phyloP scores from a whole-genome alignment of 2,797 vertebrate genomes.

The Enteromius afrohamiltoni region DNA sequence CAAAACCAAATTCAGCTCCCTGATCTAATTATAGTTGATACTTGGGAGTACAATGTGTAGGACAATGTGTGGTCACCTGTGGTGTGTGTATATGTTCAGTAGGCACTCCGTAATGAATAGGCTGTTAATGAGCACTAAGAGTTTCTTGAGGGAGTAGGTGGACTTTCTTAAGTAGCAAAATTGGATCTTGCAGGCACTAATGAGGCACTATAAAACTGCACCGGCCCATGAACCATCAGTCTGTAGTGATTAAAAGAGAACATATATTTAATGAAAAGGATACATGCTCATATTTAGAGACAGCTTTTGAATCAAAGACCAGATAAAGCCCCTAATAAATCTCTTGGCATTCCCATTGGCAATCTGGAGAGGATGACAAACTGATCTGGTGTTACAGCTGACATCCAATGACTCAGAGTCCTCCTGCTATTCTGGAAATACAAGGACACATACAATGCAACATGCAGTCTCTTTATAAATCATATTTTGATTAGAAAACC shows the following conservation, averaged over 20 bases:
- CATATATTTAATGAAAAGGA: slow-evolving; percentile 13
- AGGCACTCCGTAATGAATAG: slow-evolving; percentile 41
- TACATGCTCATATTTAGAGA: slow-evolving; percentile 23
- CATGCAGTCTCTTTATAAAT: slow-evolving; percentile 4
- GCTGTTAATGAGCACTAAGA: slow-evolving; percentile 49
- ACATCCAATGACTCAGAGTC: slow-evolving; percentile 52
- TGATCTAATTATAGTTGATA: slow-evolving; percentile 32
- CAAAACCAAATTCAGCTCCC: slow-evolving; percentile 12
- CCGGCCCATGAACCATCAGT: slow-evolving; percentile 3
- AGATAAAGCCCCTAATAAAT: slow-evolving; percentile 50
- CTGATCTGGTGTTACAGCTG: slow-evolving; percentile 41
- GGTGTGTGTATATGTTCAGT: slow-evolving; percentile 18
- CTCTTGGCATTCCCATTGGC: slow-evolving; percentile 30
- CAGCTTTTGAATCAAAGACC: slow-evolving; percentile 19
- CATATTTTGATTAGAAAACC: neutral
- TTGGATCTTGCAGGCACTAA: slow-evolving; percentile 44
- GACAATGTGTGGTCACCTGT: slow-evolving; percentile 21
- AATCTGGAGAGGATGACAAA: slow-evolving; percentile 49
- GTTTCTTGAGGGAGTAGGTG: slow-evolving; percentile 47
- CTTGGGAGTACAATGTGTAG: slow-evolving; percentile 10
- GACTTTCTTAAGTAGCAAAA: slow-evolving; percentile 37
- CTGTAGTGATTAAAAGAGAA: slow-evolving; percentile 25
- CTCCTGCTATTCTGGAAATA: slow-evolving; percentile 47
- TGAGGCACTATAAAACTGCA: slow-evolving; percentile 45
- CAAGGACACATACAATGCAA: slow-evolving; percentile 15